Conservation (phyloP, 2,888 invertebrate genomes). For the Idaea dimidiata region DNA sequence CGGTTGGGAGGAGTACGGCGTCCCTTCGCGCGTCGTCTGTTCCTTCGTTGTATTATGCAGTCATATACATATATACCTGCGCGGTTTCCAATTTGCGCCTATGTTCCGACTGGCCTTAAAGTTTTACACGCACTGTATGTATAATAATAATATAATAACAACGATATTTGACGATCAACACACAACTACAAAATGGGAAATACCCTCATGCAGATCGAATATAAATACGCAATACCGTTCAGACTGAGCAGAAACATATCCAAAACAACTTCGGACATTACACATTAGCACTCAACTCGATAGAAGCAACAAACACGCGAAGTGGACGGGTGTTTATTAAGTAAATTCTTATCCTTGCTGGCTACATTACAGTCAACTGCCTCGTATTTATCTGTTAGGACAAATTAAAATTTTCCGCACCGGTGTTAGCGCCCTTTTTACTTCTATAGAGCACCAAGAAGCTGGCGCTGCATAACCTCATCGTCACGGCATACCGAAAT, state of each 20-base stretch:
- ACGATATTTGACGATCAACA: not conserved
- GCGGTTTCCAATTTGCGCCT: too few relatives aligned
- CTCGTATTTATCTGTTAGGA: not conserved
- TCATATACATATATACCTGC: too few relatives aligned
- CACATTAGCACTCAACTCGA: not conserved
- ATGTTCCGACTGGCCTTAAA: too few relatives aligned
- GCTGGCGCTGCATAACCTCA: not conserved
- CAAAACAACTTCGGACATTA: not conserved
- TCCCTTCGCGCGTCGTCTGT: too few relatives aligned
- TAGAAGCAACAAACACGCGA: conserved; percentile 40
- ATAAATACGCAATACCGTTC: not conserved
- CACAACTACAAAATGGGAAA: not conserved
- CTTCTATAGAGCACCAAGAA: not conserved
- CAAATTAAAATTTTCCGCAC: not conserved
- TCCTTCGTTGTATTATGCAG: too few relatives aligned
- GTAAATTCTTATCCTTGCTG: not conserved
- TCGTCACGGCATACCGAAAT: conserved; percentile 15
- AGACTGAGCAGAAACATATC: not conserved
- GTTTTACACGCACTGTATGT: not conserved
- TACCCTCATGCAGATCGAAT: not conserved
- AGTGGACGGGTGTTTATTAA: conserved; percentile 58
- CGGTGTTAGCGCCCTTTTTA: not conserved
- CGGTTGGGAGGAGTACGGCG: too few relatives aligned
- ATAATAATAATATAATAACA: not conserved
- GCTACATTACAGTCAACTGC: not conserved